Evolutionary conservation across 2,113 vertebrate genomes (phyloP), one percentile per base, ranked within the genome.

Genomic region (Mohoua ochrocephala): DNA sequence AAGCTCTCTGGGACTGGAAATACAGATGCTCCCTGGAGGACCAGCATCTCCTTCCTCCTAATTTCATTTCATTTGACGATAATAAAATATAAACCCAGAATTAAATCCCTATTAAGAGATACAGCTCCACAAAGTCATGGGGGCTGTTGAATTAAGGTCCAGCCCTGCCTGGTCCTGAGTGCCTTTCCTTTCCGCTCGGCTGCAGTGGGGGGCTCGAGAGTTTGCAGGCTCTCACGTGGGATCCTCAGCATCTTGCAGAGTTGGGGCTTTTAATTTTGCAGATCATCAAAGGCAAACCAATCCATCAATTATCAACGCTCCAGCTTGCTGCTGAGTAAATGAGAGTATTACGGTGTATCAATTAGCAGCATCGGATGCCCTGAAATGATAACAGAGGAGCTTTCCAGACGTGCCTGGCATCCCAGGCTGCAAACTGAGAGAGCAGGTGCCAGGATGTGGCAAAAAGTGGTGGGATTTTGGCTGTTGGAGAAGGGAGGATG

Each of bases 221-320:
- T 31, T 50, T 68, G 47, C 53, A 81, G 88, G 71, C 69, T 94
- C 42, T 91, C 35, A 2, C 1, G 2, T 65, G 73, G 71, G 35
- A 37, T 42, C 10, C 84, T 95, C 83, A 31, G 90, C 6, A 83
- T 84, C 93, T 79, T n/a, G 50, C 78, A 92, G 92, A 59, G 61
- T 31, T 84, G 68, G 64, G 65, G 91, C 90, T 91, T 94, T 95
- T 96, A 92, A 96, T 97, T 97, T 95, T 96, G 96, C 84, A 96
- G 94, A 83, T 95, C 87, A 85, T 95, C 94, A 96, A 95, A 96
- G 94, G 91, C 91, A 95, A 92, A 84, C 54, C 95, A 96, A 95
- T 97, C 89, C 94, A 93, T 97, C 94, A 97, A 97, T 97, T 97
- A 97, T 91, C 91, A 97, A 96, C 81, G 82, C 95, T 95, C 84